Evolutionary conservation across 2,888 invertebrate genomes (phyloP), one percentile per base, ranked within the genome.

Genomic region (Megaustenia siamemsis): DNA sequence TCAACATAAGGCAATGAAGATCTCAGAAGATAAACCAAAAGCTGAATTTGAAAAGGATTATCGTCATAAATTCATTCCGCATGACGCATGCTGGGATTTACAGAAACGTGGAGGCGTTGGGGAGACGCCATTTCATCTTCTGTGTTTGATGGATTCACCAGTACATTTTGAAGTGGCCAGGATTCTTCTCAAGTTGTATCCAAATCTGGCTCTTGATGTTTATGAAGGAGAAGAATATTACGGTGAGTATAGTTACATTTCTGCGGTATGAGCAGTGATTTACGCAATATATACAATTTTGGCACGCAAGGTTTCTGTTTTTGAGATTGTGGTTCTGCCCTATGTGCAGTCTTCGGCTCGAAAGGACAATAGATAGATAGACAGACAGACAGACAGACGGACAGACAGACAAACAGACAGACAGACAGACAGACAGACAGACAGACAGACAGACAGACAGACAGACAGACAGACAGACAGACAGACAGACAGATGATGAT

Each of bases 171-270:
- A 97, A 89, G 95, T 99, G 83, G 98, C 98, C 0, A 96, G 98
- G 88, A 97, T 97, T 6, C 94, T 99, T 83, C 95, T 99, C 35
- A 97, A 97, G 93, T 97, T 97, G 92, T 99, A 97, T 93, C 98
- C 99, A 0, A 97, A 97, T 91, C 94, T 99, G 87, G 97, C 97
- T 0, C 95, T 98, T 85, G 99, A 99, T 94, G 97, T 98, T 4
- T 98, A 99, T 83, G 98, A 99, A 95, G 98, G 98, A 0, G 98
- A 98, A 94, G 99, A 99, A 94, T 99, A 99, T 95, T 96, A 98
- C 92, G 98, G 97, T 96, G 93, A 91, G 93, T 78, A 15, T 12
- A 6, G 18, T 10, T 63, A 24, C 5, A 18, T 60, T 5, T 60
- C 24, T 60, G 49, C 49, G 6, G 8, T 10, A 15, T 6, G 8